phyloP scores from a whole-genome alignment of 2,888 invertebrate species.

The Lagria hirta region DNA sequence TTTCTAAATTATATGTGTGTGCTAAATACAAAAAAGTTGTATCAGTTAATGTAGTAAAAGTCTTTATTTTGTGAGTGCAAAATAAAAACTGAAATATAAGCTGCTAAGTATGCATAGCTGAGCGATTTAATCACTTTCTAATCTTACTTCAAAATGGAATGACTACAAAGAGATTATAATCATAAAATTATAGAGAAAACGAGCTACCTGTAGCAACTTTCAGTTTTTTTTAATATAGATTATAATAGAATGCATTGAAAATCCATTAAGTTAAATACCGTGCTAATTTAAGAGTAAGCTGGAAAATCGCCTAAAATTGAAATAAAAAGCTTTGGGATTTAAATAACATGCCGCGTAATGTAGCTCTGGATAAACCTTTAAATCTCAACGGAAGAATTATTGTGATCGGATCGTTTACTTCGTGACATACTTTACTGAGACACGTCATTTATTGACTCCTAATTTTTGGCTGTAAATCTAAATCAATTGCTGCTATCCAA shows the following conservation, averaged over 20 bases:
- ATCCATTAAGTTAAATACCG: slow-evolving; percentile 52
- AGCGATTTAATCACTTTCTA: too few species aligned
- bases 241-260: slow-evolving; percentile 48
- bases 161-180: too few species aligned
- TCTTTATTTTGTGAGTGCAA: too few species aligned
- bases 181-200: too few species aligned
- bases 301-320: slow-evolving; percentile 51
- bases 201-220: slow-evolving; percentile 37
- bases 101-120: too few species aligned
- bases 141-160: too few species aligned
- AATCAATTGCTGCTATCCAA: slow-evolving; percentile 49
- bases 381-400: slow-evolving; percentile 38
- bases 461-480: slow-evolving; percentile 35
- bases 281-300: slow-evolving; percentile 53
- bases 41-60: too few species aligned
- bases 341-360: slow-evolving; percentile 49
- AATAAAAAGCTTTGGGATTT: slow-evolving; percentile 52
- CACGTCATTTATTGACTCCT: slow-evolving; percentile 35
- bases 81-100: too few species aligned
- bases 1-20: too few species aligned
- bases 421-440: slow-evolving; percentile 33
- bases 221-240: slow-evolving; percentile 36
- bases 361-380: slow-evolving; percentile 42
- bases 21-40: too few species aligned
- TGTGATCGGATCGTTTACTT: slow-evolving; percentile 31